Percentiles rank a stretch among this genome's conserved stretches.
Evolutionary conservation across 2,797 vertebrate genomes (phyloP).

Genomic region (Peromyscus attwateri): DNA sequence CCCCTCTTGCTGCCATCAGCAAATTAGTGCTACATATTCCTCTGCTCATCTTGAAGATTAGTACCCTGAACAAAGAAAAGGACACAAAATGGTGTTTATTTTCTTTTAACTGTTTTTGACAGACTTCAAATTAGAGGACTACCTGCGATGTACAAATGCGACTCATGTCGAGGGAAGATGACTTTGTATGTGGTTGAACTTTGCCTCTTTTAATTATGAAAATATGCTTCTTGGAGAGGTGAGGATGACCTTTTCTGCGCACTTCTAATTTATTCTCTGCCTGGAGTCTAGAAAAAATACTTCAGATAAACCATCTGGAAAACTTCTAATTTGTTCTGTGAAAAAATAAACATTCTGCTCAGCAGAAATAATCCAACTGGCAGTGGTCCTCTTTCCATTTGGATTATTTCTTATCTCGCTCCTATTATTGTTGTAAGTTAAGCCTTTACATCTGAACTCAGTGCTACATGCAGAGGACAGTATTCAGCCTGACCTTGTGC

Average conservation of each 20-base stretch:
- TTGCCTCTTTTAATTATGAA: constrained; percentile 79
- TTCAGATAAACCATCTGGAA: constrained; percentile 80
- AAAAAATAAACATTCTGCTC: constrained; percentile 79
- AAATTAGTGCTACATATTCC: constrained; percentile 83
- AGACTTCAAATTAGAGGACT: constrained; percentile 79
- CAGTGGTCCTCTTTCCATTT: constrained; percentile 64
- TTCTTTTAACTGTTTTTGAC: constrained; percentile 82
- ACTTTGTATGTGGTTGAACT: constrained; percentile 77
- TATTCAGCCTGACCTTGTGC: not conserved
- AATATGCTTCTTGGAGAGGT: constrained; percentile 70
- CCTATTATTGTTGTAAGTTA: constrained; percentile 70
- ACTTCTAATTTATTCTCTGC: constrained; percentile 76
- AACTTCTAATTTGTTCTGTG: constrained; percentile 79
- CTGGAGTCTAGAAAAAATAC: constrained; percentile 78
- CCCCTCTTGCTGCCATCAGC: constrained; percentile 74
- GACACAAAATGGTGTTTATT: constrained; percentile 73
- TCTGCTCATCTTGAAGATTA: constrained; percentile 77
- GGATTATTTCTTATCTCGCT: constrained; percentile 71
- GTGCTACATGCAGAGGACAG: not conserved
- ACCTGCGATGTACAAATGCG: constrained; percentile 47
- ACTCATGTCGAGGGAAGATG: constrained; percentile 37
- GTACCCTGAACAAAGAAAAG: constrained; percentile 78
- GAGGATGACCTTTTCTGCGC: constrained; percentile 77
- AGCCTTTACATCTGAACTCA: constrained; percentile 58
- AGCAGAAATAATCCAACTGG: constrained; percentile 78